Base-by-base conservation (phyloP, 2,113 vertebrate species). In the Corvus moneduloides region DNA sequence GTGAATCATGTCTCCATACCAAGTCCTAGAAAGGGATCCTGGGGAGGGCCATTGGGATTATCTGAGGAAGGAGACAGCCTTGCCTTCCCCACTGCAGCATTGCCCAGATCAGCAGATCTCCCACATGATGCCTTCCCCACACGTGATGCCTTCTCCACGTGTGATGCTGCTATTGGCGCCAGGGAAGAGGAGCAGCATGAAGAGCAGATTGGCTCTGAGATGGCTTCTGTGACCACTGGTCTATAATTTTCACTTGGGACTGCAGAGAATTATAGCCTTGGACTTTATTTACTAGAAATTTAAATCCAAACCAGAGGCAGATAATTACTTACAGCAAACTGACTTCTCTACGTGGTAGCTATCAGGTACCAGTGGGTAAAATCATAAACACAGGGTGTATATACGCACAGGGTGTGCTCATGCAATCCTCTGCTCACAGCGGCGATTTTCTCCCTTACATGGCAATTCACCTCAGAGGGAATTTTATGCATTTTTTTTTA, bases 61-160 rank as follows among this genome's bases (percentile, higher is more conserved):
- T 14, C 23, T 20, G 9, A 39, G 30, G 41, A 83, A 86, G 41
- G 20, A 87, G 35, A 10, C 30, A 87, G 59, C 9, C 30, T 94
- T 78, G 44, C 39, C n/a, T 71, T 78, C 39, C 20, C 19, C 26
- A 12, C 19, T n/a, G 52, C 49, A 80, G 20, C 26, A 43, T 3
- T 74, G 68, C 55, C 54, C 37, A 49, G 51, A 52, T 63, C 73
- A 75, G 67, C 44, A 85, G 93, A 80, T 94, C 14, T 67, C 54
- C 39, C 90, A 58, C 28, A 12, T 4, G 44, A 85, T 64, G 41
- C 30, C 33, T 82, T 71, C 48, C 30, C 30, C 35, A 35, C 1
- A 0, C 0, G 4, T 0, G 1, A 71, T 44, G 12, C 23, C 8
- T 41, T 90, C 43, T 37, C 58, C 59, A 23, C 0, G 0, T 0